Conservation (phyloP, 2,888 invertebrate species). For the Kuschelorhynchus macadamiae region DNA sequence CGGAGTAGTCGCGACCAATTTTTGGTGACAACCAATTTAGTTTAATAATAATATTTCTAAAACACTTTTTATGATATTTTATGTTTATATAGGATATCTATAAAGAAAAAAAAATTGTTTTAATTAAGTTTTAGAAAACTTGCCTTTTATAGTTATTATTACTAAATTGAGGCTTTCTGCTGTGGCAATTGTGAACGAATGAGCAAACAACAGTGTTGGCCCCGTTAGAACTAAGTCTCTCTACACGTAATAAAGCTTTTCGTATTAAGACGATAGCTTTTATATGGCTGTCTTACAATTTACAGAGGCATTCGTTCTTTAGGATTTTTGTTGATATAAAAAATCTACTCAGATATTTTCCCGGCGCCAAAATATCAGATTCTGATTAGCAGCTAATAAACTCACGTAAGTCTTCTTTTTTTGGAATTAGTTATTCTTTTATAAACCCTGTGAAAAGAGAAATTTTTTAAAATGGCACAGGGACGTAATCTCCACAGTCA, state of each 20-base stretch:
- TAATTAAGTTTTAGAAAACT: not conserved
- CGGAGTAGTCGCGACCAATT: no score
- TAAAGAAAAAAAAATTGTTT: not conserved
- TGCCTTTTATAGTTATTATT: not conserved
- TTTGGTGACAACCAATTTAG: no score
- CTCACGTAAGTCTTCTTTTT: no score
- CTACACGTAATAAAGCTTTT: slow-evolving; percentile 20
- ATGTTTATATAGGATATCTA: not conserved
- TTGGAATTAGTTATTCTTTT: no score
- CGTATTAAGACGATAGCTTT: slow-evolving; percentile 18
- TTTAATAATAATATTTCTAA: no score
- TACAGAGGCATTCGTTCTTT: not conserved
- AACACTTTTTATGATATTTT: not conserved
- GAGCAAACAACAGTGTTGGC: slow-evolving; percentile 1
- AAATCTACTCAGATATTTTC: no score
- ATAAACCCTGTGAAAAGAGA: no score
- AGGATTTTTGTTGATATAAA: slow-evolving; percentile 13
- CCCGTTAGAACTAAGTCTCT: not conserved
- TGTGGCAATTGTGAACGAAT: slow-evolving; percentile 7
- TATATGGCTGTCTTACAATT: slow-evolving; percentile 10
- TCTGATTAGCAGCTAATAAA: no score
- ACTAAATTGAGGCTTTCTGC: not conserved
- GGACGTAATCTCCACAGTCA: no score
- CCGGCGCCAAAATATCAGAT: no score
- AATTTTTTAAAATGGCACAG: no score